Evolutionary conservation across 2,797 vertebrate genomes (phyloP).

Genomic region (Brachyalestes nurse): DNA sequence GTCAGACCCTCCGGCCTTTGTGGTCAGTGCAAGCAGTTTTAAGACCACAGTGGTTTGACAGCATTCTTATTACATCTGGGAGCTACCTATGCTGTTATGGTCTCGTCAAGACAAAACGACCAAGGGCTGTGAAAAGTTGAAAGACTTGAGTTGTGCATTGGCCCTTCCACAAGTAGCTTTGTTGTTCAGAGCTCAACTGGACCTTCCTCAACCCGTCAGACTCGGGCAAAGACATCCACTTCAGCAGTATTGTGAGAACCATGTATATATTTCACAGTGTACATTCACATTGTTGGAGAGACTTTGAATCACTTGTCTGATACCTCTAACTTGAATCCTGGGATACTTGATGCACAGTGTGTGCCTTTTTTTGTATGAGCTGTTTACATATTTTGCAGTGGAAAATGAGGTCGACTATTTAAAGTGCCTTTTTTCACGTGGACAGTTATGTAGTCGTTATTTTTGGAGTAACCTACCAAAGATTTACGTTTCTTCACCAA

Average conservation of each 20-base stretch:
- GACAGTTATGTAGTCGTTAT: slow-evolving; percentile 17
- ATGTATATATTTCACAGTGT: slow-evolving; percentile 48
- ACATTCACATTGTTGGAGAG: slow-evolving; percentile 37
- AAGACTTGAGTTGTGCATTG: slow-evolving; percentile 27
- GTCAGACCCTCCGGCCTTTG: slow-evolving; percentile 10
- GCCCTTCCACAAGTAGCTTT: slow-evolving; percentile 20
- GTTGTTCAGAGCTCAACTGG: slow-evolving; percentile 26
- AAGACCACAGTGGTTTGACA: slow-evolving; percentile 10
- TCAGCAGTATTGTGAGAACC: slow-evolving; percentile 57
- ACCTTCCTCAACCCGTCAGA: slow-evolving; percentile 24
- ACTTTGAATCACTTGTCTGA: slow-evolving; percentile 44
- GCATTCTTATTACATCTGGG: slow-evolving; percentile 18
- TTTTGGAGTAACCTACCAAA: slow-evolving; percentile 60
- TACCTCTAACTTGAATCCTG: slow-evolving; percentile 69
- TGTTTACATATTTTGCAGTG: slow-evolving; percentile 64
- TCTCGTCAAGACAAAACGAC: slow-evolving; percentile 17
- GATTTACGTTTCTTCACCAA: slow-evolving; percentile 37
- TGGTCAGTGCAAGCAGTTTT: background rate
- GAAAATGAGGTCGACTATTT: slow-evolving; percentile 52
- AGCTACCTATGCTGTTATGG: slow-evolving; percentile 23
- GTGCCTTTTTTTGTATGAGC: slow-evolving; percentile 64
- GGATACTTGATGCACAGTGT: slow-evolving; percentile 69
- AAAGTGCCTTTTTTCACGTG: slow-evolving; percentile 65
- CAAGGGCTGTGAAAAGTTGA: slow-evolving; percentile 19
- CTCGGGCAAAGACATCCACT: slow-evolving; percentile 51